Percentiles rank a stretch among this genome's conserved stretches.
phyloP scores from a whole-genome alignment of 2,888 invertebrate genomes.

The Sphecodes monilicornis region DNA sequence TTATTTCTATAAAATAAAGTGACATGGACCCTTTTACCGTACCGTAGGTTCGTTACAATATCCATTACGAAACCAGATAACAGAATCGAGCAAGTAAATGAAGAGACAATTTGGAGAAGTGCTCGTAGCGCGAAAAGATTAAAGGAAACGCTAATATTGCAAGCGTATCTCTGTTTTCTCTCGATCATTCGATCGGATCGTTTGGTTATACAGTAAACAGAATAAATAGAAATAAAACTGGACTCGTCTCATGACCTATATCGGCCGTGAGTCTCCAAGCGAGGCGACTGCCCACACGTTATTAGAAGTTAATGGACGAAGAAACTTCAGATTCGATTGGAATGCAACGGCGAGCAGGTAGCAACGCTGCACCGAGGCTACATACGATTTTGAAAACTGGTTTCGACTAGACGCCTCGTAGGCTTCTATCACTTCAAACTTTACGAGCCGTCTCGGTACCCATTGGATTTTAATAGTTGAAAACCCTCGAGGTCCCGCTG shows the following conservation, averaged over 20 bases:
- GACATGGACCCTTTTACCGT: too few species aligned
- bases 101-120: background rate
- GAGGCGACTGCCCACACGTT: constrained; percentile 1
- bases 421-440: constrained; percentile 3
- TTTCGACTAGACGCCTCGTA: constrained; percentile 20
- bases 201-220: background rate
- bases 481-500: background rate
- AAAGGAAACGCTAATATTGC: background rate
- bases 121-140: background rate
- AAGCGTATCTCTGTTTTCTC: background rate
- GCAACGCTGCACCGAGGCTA: constrained; percentile 16
- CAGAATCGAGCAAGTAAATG: background rate
- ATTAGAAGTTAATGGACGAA: constrained; percentile 32
- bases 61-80: background rate
- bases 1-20: too few species aligned
- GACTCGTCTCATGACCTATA: constrained; percentile 2
- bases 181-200: background rate
- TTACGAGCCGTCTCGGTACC: constrained; percentile 14
- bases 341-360: constrained; percentile 29
- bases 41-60: background rate
- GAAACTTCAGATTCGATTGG: constrained; percentile 31
- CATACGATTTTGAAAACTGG: constrained; percentile 47
- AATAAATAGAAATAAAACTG: background rate
- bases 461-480: constrained; percentile 24
- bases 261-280: background rate